Base-by-base conservation (phyloP, 64 coral and sea anemone genomes). In the Actinia tenebrosa region DNA sequence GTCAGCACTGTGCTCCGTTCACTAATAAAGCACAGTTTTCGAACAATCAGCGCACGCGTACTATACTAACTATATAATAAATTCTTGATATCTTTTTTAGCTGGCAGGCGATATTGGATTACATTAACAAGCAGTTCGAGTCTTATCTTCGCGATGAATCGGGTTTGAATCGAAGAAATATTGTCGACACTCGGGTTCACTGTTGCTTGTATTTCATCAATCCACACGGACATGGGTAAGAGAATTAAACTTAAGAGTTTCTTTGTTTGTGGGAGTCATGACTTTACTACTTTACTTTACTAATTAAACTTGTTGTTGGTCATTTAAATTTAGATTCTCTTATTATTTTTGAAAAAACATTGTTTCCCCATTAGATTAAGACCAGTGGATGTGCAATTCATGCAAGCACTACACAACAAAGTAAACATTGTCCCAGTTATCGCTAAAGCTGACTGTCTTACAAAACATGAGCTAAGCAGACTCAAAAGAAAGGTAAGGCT, bases 381-480 rank as follows among this genome's bases (percentile, higher is more conserved):
- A 54, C 97, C 97, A 3, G 89, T 99, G 64, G 97, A 99, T 79
- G 89, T 99, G 22, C 77, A 89, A 1, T 95, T 99, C 59, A 99
- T 99, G 97, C 95, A 95, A 89, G 89, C 89, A 0, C 59, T 99
- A 3, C 97, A 99, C 79, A 95, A 89, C 20, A 99, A 95, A 87
- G 97, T 95, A 5, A 99, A 99, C 64, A 99, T 99, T 37, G 97
- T 99, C 82, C 97, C 97, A 20, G 91, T 99, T 8, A 99, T 99
- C 77, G 97, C 97, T n/a, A 99, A 99, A 64, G 91, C 93, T 4
- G 97, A 99, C 43, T 91, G 90, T 64, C 88, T 99, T 45, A 99
- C 97, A 10, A 84, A 88, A 20, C 82, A 83, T 78, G 97, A 99
- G 89, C 86, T 99, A 15, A 92, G 86, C 43, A 87, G 54, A 27